Conservation (phyloP, 2,797 vertebrate species). For the Centroberyx gerrardi region DNA sequence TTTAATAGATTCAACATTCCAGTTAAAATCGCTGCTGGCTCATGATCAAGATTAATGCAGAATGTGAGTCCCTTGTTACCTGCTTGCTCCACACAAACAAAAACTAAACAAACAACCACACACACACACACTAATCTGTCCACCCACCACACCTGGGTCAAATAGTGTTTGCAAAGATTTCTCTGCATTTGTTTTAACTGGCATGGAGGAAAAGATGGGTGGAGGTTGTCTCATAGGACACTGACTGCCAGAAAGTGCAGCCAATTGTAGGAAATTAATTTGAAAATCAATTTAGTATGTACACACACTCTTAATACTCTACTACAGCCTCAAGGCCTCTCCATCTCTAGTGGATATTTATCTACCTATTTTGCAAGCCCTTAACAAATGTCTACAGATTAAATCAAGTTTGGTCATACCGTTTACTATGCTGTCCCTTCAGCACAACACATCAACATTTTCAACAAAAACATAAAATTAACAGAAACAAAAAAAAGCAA, state of each 20-base stretch:
- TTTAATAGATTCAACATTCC: no score
- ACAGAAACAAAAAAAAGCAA: not conserved
- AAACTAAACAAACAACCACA: no score
- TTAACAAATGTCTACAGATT: not conserved
- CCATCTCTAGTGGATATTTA: not conserved
- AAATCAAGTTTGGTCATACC: slow-evolving; percentile 13
- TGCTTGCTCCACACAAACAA: no score
- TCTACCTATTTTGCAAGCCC: not conserved
- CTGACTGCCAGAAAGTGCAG: no score
- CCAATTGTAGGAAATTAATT: no score
- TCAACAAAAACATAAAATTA: not conserved
- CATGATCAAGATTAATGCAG: not conserved
- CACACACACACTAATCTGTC: no score
- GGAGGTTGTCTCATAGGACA: not conserved
- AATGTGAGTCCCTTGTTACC: not conserved
- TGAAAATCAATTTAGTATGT: no score
- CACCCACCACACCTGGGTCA: no score
- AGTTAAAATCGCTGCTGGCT: not conserved
- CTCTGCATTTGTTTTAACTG: not conserved
- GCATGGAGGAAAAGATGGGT: not conserved
- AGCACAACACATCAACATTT: not conserved
- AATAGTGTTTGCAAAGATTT: no score
- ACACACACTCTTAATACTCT: no score
- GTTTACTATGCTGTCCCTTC: not conserved
- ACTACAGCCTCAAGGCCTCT: not conserved